These are phyloP conservation scores for Otocyon megalotis DNA, from an alignment of 2,113 vertebrate species.

Conservation along the genomic window DNA sequence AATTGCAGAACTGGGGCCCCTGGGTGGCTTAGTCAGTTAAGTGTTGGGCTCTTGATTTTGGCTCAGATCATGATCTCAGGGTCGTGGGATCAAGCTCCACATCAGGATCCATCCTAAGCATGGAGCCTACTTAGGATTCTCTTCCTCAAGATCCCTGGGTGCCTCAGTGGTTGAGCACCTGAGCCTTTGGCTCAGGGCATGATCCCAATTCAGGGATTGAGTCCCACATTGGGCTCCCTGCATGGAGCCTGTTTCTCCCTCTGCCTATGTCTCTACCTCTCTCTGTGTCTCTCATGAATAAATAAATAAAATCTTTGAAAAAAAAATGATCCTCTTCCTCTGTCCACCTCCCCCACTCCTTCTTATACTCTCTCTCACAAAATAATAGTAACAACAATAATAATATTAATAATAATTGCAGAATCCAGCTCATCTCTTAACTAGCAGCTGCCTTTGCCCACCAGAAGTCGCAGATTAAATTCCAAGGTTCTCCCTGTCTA, in stretches of 20 bases:
- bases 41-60: neutral
- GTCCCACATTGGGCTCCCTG: too few relatives aligned
- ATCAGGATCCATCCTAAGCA: neutral
- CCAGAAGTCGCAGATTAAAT: neutral
- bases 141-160: neutral
- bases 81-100: neutral
- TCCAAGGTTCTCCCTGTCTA: neutral
- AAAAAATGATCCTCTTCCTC: too few relatives aligned
- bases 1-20: neutral
- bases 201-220: too few relatives aligned
- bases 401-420: neutral
- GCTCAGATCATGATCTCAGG: neutral
- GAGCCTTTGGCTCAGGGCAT: too few relatives aligned
- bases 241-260: too few relatives aligned
- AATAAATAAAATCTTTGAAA: too few relatives aligned
- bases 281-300: neutral
- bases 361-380: neutral
- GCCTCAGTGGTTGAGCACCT: too few relatives aligned
- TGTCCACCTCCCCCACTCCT: neutral
- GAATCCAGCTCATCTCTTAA: neutral
- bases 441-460: neutral
- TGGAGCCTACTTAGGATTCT: neutral
- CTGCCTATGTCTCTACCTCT: neutral
- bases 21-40: neutral
- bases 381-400: too few relatives aligned